These are phyloP conservation scores for Palythoa grandiflora DNA, from an alignment of 92 coral and sea anemone genomes.

Conservation along the genomic window DNA sequence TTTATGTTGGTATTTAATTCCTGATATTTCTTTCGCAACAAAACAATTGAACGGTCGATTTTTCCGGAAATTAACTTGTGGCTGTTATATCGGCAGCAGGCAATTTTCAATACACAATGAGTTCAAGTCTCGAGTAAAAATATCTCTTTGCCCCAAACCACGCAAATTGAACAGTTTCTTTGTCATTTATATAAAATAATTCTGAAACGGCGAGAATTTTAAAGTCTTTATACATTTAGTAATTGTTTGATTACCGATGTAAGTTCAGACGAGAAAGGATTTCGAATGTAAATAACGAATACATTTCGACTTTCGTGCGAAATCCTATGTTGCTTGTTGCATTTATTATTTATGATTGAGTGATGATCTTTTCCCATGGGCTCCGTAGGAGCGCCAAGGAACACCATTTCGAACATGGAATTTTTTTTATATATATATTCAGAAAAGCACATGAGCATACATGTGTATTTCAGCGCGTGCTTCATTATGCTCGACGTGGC, in stretches of 20 bases:
- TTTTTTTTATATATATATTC: not conserved
- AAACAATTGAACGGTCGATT: not conserved
- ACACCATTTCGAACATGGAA: not conserved
- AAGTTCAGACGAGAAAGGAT: not conserved
- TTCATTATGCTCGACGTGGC: not conserved
- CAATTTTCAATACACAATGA: not conserved
- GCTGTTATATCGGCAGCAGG: not conserved
- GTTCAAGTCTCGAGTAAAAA: not conserved
- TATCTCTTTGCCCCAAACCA: not conserved
- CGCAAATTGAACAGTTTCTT: not conserved
- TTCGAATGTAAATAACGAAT: not conserved
- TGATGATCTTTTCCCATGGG: conserved; percentile 24
- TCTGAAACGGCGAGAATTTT: not conserved
- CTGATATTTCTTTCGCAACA: not conserved
- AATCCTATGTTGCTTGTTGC: not conserved
- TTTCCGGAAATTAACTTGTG: conserved; percentile 13
- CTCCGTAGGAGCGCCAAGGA: not conserved
- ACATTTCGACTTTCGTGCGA: not conserved
- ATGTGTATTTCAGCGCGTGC: too few species aligned
- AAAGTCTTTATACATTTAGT: not conserved
- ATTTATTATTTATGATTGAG: conserved; percentile 32
- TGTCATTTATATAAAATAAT: not conserved
- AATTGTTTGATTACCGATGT: not conserved
- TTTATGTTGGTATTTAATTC: not conserved
- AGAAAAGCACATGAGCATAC: not conserved